Base-by-base conservation (phyloP, 2,113 vertebrate species). In the Chionis minor region DNA sequence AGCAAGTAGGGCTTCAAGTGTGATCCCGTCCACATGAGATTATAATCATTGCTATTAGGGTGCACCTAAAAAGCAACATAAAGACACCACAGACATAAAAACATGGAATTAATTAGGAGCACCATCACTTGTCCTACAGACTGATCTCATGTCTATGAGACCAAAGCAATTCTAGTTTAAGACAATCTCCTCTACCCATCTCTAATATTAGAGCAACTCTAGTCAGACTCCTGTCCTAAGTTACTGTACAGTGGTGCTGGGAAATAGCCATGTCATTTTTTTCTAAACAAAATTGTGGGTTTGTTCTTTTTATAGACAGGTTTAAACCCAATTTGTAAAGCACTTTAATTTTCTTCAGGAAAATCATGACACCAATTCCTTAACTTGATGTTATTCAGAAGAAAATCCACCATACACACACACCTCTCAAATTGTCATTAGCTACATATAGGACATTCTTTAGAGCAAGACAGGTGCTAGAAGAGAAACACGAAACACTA, bases 21-120 rank as follows among this genome's bases (percentile, higher is more conserved):
- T 81, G 99, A 99, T 80, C 99, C 99, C 14, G 99, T 99, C 99
- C 99, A 99, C 99, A 99, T 99, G n/a, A 99, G 98, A 95, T 99
- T 99, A 91, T 99, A 99, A 96, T 99, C 98, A 2, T 97, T 99
- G 96, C 99, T 99, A 89, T 98, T 99, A 38, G 99, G 98, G 86
- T 99, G 99, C 90, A 99, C 99, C 99, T 99, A 23, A 95, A 93
- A 88, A 79, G 67, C 35, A 74, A 89, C 38, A 89, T 18, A 69
- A 87, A 61, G 92, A 38, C 45, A 88, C 12, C n/a, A 65, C 21
- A 73, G 12, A 38, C 16, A n/a, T 13, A 65, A 72, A 93, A 72
- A 42, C 19, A 85, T 0, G 6, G 3, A 93, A 56, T 30, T 27
- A 52, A 67, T 35, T 28, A 94, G 61, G 81, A 72, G 20, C 45